Percentiles rank a stretch among this genome's conserved stretches.
These are phyloP conservation scores for Trissolcus brochymenae DNA, from an alignment of 2,888 invertebrate species.

Conservation along the genomic window DNA sequence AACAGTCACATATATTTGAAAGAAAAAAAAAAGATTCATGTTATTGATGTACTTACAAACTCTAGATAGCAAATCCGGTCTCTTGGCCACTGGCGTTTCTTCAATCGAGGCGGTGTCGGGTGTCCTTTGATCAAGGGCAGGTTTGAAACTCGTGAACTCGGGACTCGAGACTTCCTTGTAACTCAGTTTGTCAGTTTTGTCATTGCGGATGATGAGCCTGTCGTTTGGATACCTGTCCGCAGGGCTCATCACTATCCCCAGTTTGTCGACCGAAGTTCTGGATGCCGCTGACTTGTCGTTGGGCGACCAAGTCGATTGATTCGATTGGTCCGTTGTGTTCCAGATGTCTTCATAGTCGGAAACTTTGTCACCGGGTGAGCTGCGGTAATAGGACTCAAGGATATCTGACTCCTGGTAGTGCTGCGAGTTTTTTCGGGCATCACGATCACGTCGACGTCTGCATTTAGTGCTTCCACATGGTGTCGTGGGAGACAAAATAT, in stretches of 20 bases:
- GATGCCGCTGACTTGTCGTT: conserved; percentile 64
- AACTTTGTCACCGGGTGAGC: conserved; percentile 92
- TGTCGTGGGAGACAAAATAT: conserved; percentile 70
- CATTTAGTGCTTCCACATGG: conserved; percentile 72
- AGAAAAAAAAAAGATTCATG: not conserved
- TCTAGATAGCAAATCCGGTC: conserved; percentile 73
- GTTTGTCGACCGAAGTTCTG: conserved; percentile 65
- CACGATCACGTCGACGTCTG: conserved; percentile 73
- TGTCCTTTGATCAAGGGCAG: conserved; percentile 67
- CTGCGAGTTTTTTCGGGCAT: conserved; percentile 75
- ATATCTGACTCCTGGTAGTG: conserved; percentile 86
- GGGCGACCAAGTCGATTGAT: conserved; percentile 72
- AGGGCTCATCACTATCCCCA: conserved; percentile 62
- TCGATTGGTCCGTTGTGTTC: conserved; percentile 77
- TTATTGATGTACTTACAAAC: conserved; percentile 68
- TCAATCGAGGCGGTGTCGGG: conserved; percentile 65
- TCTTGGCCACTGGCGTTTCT: conserved; percentile 68
- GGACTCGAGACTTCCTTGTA: conserved; percentile 73
- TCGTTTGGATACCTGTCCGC: conserved; percentile 64
- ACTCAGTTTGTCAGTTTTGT: conserved; percentile 70
- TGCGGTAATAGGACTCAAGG: conserved; percentile 90
- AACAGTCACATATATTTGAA: not conserved
- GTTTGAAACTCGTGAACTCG: conserved; percentile 74
- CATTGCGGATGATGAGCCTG: conserved; percentile 69
- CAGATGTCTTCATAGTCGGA: conserved; percentile 98